Evolutionary conservation across 37 sponge, comb jelly and placozoan species (phyloP), one percentile per base, ranked within the genome.

Genomic region (Aplysina aerophoba): DNA sequence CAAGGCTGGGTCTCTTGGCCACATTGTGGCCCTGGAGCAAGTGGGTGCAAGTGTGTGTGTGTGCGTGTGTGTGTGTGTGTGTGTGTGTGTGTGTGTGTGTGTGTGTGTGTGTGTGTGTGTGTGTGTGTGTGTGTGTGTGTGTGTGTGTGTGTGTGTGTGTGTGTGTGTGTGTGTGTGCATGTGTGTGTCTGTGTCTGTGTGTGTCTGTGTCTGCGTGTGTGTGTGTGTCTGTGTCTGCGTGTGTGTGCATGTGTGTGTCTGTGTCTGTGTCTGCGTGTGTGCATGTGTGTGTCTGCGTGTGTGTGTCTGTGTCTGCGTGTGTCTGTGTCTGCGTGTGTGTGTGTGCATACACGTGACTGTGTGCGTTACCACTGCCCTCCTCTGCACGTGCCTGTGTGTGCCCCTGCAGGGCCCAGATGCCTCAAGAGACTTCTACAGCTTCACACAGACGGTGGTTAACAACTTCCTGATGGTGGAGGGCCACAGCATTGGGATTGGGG

Each of bases 401-500:
- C 25, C 13, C 78, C 54, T 53, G 21, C 6, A 75, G 75, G 97
- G 96, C 4, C 91, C 86, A 30, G 99, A 99, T 30, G 87, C 88
- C 16, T 93, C 99, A 37, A 86, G 94, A 28, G 82, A 92, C 36
- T 93, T 99, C 90, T 99, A 97, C 73, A 90, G 86, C 57, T 95
- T 89, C 88, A 93, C 97, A 21, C 99, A 99, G 90, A 97, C 92
- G 28, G 92, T 99, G 15, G 97, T 97, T 63, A 99, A 99, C 90
- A 97, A 97, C 73, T 99, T 88, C 86, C 90, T 99, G 20, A 37
- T 99, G 83, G 53, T 97, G 24, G 98, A 97, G 66, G 99, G 99
- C 2, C 99, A 98, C 92, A 93, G 93, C 50, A 98, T 98, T 74
- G 99, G 99, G 8, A 97, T 99, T n/a, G 99, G 99, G 5, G 99